Evolutionary conservation across 2,113 vertebrate genomes (phyloP), one percentile per base, ranked within the genome.

Genomic region (Cynopterus brachyotis): DNA sequence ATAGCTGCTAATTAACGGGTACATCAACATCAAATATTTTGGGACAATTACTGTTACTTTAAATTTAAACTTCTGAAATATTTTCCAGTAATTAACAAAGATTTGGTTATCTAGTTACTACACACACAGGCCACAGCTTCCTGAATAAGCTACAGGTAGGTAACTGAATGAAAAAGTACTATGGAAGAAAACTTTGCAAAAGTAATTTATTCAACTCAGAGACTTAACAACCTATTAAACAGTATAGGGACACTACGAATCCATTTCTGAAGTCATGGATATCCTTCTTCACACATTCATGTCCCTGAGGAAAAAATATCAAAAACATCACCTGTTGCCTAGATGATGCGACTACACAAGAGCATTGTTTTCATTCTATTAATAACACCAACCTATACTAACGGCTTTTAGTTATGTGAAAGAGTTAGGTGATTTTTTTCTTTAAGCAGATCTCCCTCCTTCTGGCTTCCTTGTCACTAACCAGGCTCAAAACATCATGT

Each of bases 11-110:
- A 82, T 40, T 72, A 96, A 69, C 6, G 93, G 62, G 73, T 10
- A 1, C 37, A 67, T 40, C 72, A 70, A 64, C 42, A 90, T 20
- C 57, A 90, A 91, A 28, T 72, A 72, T 26, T 85, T 50, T 35
- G 26, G 37, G 62, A 22, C 28, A 80, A 30, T 75, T 88, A 35
- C 16, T 30, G 2, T 88, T 83, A 91, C 32, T 60, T 96, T 64
- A 95, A 84, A 87, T 83, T 69, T 45, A 95, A 88, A 93, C 15
- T 72, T 76, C n/a, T 64, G 40, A 75, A 88, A 47, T 47, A 22
- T 66, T 81, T 81, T 37, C 37, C n/a, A 78, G 40, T 15, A 50
- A 50, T 79, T 75, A 93, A 96, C 37, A 88, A 94, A 94, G 28
- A 96, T 78, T 72, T 59, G 24, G 20, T 78, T 2, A 6, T n/a